phyloP scores from a whole-genome alignment of 2,113 vertebrate genomes.

The Carlito syrichta region DNA sequence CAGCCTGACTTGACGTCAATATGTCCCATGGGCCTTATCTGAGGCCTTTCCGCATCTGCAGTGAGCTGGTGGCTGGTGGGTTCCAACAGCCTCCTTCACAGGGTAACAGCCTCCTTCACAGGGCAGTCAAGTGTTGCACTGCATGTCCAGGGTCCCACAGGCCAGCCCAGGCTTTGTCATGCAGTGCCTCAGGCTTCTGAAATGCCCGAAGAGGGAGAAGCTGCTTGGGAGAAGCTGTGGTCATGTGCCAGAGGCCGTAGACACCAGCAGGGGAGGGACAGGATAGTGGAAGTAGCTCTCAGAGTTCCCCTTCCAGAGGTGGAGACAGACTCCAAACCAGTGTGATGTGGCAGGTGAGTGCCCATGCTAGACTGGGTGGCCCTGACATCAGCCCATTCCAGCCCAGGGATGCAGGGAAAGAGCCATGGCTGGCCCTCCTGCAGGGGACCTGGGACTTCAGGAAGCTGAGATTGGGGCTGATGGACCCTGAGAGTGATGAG shows the following conservation, averaged over 20 bases:
- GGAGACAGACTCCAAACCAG: background rate
- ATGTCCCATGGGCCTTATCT: too few species aligned
- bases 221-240: background rate
- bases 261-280: background rate
- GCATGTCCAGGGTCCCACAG: too few species aligned
- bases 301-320: background rate
- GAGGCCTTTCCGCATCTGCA: background rate
- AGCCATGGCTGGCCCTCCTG: background rate
- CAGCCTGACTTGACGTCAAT: too few species aligned
- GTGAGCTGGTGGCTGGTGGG: background rate
- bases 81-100: background rate
- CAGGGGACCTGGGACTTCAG: background rate
- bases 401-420: background rate
- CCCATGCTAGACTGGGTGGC: background rate
- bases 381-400: rapidly evolving
- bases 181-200: background rate
- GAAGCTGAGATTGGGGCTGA: background rate
- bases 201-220: too few species aligned
- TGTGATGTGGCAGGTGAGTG: background rate
- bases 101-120: background rate
- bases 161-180: too few species aligned
- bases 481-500: too few species aligned
- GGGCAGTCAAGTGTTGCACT: background rate
- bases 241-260: background rate
- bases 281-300: background rate